Evolutionary conservation across 2,797 vertebrate species (phyloP), one percentile per base, ranked within the genome.

Genomic region (Macroramphosus scolopax): DNA sequence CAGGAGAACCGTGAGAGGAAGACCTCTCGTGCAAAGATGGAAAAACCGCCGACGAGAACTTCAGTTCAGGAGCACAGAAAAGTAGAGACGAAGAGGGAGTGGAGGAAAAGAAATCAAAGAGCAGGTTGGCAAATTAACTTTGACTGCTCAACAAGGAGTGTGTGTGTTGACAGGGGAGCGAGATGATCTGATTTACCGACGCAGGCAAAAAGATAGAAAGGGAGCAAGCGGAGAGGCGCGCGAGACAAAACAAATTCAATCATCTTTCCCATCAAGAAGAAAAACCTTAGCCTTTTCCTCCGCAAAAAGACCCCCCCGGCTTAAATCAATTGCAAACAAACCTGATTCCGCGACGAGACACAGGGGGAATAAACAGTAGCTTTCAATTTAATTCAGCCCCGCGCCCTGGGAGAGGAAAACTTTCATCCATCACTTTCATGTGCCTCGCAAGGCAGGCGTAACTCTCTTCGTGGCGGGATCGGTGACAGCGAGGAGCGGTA

Each of bases 301-400:
- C 61, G 48, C 80, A 76, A 81, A 75, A 79, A 73, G 78, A 72
- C 79, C 81, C 77, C 74, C 64, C 62, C 50, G 64, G 83, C 81
- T 88, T 87, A 87, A 91, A 90, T 89, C 89, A 90, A 90, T 90
- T 84, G 85, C 86, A 85, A 88, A 89, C 89, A 90, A 91, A 89
- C 75, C 75, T 51, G 87, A 89, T 87, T 87, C 67, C 9, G 50
- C 60, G 53, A 76, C 61, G 69, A 82, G 49, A 77, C 82, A 79
- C 61, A 9, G 77, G 68, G 82, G 85, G 84, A 89, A 89, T 89
- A 88, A 91, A 91, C 86, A 89, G 88, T 83, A 86, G 84, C 88
- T 87, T 89, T 91, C 87, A 87, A 88, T 89, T 91, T 88, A 74
- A 88, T 88, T 89, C 87, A 86, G 80, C 69, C 60, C 40, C 2